Evolutionary conservation across 2,113 vertebrate species (phyloP), one percentile per base, ranked within the genome.

Genomic region (Carassius carassius): DNA sequence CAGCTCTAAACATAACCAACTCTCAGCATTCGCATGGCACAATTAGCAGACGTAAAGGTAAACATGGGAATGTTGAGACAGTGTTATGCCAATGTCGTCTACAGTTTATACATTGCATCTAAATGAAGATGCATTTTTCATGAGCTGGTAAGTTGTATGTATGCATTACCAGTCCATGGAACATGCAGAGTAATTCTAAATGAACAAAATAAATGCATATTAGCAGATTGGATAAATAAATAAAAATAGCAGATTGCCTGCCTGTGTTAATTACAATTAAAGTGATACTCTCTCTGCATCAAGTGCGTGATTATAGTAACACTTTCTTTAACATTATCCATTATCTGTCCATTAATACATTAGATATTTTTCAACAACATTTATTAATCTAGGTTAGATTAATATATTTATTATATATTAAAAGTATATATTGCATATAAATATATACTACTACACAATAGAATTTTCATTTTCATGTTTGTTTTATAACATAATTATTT

Each of bases 81-180:
- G 32, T 11, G 81, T 88, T 90, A 88, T 87, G 72, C 72, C 80
- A 65, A 32, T 65, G 37, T 37, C 51, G 25, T 14, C 77, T 83
- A 23, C n/a, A 54, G 35, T 67, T 94, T 95, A 95, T 95, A 86
- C 91, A 93, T 88, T 94, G 93, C 93, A 92, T 95, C 94, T 93
- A 91, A 91, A 84, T 85, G 92, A 93, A 95, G 94, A 94, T 94
- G 93, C 92, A 94, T 90, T 90, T 93, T 94, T 95, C 96, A 95
- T 94, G 94, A 94, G 94, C 95, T 96, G 96, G 95, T 96, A 95
- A 95, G 35, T 65, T 62, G 14, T 73, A 10, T 67, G 19, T n/a
- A 94, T 96, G 95, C 94, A 95, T 95, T 95, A 94, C 94, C 35
- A 82, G 77, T 67, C 69, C 85, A 70, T 81, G 78, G 62, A 75